Base-by-base conservation (phyloP, 2,113 vertebrate species). In the Ploceus nigricollis region DNA sequence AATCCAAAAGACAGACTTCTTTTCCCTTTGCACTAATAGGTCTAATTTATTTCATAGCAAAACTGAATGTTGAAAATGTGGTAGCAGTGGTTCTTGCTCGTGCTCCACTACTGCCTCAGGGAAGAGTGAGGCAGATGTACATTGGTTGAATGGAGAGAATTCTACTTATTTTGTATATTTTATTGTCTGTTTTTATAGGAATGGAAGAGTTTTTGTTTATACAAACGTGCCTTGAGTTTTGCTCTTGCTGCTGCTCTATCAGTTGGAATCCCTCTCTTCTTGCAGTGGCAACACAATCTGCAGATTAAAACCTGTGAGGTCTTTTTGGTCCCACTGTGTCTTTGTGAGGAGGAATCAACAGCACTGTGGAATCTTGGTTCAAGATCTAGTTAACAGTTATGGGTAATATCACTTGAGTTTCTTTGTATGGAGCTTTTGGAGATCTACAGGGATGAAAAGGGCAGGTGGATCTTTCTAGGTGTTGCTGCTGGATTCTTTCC, bases 211-310 rank as follows among this genome's bases (percentile, higher is more conserved):
- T 94, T 95, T 77, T 4, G 3, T 93, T 94, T 83, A 58, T 88
- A 92, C 31, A 83, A 28, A 86, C 0, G 85, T 96, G 82, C 96
- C 94, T 97, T 94, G 94, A 92, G 85, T 97, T 94, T 83, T 92
- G 76, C 82, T 93, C 63, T 91, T 77, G 63, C 82, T 96, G 81
- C 75, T 88, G 71, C 87, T 71, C 71, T 24, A 16, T 85, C 42
- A 28, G 15, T 78, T 93, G 68, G 48, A 80, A 85, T 87, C 68
- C 40, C 70, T 92, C 54, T 76, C 93, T 72, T 68, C 30, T 39
- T 86, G 78, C 75, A 92, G 84, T 35, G 63, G 69, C 69, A 80
- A n/a, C 68, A 66, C 39, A 47, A 39, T 37, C 71, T 86, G 82
- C 79, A 86, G 51, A 30, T 82, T 18, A 48, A 89, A 92, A 79